These are phyloP conservation scores for Erethizon dorsatum DNA, from an alignment of 2,797 vertebrate genomes.

Conservation along the genomic window DNA sequence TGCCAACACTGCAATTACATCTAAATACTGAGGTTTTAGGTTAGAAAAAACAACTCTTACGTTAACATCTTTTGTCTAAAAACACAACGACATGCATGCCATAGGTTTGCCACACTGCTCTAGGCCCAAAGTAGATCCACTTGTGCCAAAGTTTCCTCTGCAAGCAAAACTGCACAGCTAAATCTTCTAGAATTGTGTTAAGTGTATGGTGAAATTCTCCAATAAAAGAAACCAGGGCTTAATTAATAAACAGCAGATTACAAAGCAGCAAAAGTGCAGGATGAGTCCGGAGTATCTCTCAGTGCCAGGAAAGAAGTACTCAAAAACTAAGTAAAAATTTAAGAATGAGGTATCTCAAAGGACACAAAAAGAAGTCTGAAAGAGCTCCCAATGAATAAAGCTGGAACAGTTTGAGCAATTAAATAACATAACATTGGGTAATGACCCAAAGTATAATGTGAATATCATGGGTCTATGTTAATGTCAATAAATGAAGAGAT, in stretches of 20 bases:
- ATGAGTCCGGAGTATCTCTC: not conserved
- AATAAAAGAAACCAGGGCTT: not conserved
- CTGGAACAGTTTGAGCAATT: not conserved
- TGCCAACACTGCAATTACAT: not conserved
- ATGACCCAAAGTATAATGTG: not conserved
- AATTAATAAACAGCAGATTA: not conserved
- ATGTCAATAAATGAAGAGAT: slow-evolving; percentile 8
- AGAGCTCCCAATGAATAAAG: not conserved
- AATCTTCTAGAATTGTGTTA: not conserved
- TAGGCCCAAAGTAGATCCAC: not conserved
- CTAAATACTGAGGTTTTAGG: not conserved
- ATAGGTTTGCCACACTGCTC: not conserved
- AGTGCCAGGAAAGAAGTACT: slow-evolving; percentile 32
- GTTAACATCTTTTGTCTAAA: not conserved
- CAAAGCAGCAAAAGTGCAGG: not conserved
- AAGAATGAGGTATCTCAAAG: not conserved
- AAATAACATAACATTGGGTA: not conserved
- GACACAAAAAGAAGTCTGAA: not conserved
- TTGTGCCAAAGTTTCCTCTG: slow-evolving; percentile 17
- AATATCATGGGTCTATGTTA: not conserved
- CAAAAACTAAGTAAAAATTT: not conserved
- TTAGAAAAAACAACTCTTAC: not conserved
- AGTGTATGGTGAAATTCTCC: not conserved
- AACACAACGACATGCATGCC: not conserved
- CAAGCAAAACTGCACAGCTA: not conserved